Percentiles rank a stretch among this genome's conserved stretches.
Conservation (phyloP, 1,140 invertebrate species). For the Cydia splendana region DNA sequence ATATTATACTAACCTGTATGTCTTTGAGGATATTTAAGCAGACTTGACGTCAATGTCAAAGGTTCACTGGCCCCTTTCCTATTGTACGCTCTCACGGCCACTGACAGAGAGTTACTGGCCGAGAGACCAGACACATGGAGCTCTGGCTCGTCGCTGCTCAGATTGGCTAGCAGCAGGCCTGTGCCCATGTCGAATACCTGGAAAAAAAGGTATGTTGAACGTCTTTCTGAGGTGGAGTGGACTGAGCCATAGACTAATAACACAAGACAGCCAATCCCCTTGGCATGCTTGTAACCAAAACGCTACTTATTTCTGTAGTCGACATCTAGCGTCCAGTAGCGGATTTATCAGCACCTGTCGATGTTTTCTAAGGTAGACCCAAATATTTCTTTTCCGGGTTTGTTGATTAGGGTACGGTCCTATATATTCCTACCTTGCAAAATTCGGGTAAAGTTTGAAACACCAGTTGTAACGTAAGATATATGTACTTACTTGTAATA, state of each 20-base stretch:
- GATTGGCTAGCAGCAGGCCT: slow-evolving; percentile 58
- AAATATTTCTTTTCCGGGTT: no score
- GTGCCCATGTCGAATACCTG: slow-evolving; percentile 69
- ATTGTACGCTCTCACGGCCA: slow-evolving; percentile 61
- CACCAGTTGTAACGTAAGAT: neutral
- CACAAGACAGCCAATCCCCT: no score
- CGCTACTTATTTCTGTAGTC: no score
- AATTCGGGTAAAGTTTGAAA: no score
- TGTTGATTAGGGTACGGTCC: no score
- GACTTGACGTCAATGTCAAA: slow-evolving; percentile 55
- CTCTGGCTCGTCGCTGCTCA: slow-evolving; percentile 60
- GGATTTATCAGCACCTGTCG: no score
- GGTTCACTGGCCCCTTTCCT: slow-evolving; percentile 64
- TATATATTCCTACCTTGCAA: no score
- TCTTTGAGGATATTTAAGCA: slow-evolving; percentile 65
- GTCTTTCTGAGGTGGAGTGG: no score
- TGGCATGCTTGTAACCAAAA: no score
- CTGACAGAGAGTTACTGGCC: slow-evolving; percentile 53
- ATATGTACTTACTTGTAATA: slow-evolving; percentile 61
- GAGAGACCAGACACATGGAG: slow-evolving; percentile 60
- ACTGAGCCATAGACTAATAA: no score
- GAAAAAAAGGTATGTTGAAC: slow-evolving; percentile 11
- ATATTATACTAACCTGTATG: slow-evolving; percentile 60
- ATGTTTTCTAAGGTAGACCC: no score
- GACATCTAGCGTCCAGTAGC: no score